phyloP scores from a whole-genome alignment of 2,888 invertebrate species.

The Nomada fucata region DNA sequence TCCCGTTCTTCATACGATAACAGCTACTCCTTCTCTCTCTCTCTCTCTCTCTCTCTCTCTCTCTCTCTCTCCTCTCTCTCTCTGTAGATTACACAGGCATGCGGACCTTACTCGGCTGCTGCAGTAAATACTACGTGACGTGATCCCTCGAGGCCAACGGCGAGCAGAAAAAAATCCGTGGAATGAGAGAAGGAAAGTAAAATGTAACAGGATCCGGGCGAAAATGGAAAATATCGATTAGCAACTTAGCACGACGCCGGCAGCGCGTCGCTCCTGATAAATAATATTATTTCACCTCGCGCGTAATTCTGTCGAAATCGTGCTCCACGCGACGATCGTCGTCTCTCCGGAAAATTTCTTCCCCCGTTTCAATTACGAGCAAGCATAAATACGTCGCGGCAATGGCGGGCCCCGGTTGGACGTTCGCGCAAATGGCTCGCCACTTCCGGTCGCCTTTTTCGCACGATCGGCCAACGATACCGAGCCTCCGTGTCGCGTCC shows the following conservation, averaged over 20 bases:
- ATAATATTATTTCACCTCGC: not conserved
- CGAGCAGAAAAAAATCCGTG: not conserved
- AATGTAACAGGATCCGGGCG: slow-evolving; percentile 3
- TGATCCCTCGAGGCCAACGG: slow-evolving; percentile 25
- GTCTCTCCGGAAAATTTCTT: not conserved
- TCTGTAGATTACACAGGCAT: slow-evolving; percentile 25
- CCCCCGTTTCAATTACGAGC: no score
- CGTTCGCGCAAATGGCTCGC: slow-evolving; percentile 32
- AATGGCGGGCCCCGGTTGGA: not conserved
- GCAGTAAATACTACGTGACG: slow-evolving; percentile 54
- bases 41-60: no score
- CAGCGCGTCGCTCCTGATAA: not conserved
- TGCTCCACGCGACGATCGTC: not conserved
- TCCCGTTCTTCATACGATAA: slow-evolving; percentile 54
- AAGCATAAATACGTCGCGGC: no score
- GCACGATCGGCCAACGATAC: slow-evolving; percentile 34
- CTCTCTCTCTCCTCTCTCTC: no score
- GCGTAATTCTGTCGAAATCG: not conserved
- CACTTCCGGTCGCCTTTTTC: slow-evolving; percentile 2
- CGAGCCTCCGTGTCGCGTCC: slow-evolving; percentile 27
- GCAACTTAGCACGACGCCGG: slow-evolving; percentile 17
- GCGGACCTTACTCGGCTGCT: not conserved
- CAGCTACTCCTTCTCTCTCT: slow-evolving; percentile 16
- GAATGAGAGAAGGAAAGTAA: not conserved
- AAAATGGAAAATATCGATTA: slow-evolving; percentile 52